phyloP scores from a whole-genome alignment of 2,888 invertebrate genomes.

The Pollenia amentaria region DNA sequence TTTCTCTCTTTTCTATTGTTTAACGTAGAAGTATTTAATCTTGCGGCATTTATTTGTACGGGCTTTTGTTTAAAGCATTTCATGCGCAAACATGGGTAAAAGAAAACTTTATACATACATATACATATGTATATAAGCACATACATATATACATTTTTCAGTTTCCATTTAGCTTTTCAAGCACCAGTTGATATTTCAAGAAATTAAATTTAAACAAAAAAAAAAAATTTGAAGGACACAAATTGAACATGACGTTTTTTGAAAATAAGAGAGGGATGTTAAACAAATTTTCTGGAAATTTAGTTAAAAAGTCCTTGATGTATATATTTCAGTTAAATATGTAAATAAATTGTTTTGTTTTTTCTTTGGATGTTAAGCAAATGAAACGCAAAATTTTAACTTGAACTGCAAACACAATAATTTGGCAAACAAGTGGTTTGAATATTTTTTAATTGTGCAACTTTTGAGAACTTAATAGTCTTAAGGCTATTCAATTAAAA shows the following conservation, averaged over 20 bases:
- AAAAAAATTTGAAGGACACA: slow-evolving; percentile 29
- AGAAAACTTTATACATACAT: neutral
- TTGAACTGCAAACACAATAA: too few relatives aligned
- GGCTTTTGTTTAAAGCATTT: slow-evolving; percentile 50
- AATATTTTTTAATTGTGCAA: too few relatives aligned
- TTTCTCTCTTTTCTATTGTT: slow-evolving; percentile 24
- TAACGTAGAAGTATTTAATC: slow-evolving; percentile 28
- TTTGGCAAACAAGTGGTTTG: too few relatives aligned
- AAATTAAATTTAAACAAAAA: neutral
- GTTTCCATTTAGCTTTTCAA: neutral
- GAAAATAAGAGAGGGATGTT: neutral
- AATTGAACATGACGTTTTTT: neutral
- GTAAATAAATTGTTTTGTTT: neutral
- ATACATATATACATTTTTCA: neutral
- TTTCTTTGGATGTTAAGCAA: neutral
- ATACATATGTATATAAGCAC: too few relatives aligned
- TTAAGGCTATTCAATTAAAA: too few relatives aligned
- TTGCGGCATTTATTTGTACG: slow-evolving; percentile 33
- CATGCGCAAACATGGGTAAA: slow-evolving; percentile 22
- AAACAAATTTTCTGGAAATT: neutral
- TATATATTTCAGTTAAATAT: neutral
- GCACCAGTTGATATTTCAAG: slow-evolving; percentile 6
- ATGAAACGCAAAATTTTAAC: neutral
- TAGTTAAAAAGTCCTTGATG: neutral
- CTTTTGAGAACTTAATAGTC: neutral